Evolutionary conservation across 2,888 invertebrate genomes (phyloP), one percentile per base, ranked within the genome.

Genomic region (Eilema griseolum): DNA sequence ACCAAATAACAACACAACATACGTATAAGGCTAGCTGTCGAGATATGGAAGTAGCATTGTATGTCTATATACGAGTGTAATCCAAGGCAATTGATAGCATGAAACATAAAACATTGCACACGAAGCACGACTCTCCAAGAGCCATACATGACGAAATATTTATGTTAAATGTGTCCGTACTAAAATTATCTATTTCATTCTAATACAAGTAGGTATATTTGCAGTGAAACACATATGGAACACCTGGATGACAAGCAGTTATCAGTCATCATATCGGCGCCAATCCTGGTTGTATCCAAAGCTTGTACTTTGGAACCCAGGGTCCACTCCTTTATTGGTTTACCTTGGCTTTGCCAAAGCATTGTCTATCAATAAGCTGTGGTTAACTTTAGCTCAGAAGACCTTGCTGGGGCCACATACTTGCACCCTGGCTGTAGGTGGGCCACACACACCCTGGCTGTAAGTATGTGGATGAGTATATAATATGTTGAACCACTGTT

Each of bases 31-130:
- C 74, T 77, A 78, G 74, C 66, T 72, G 73, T 78, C 69, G 69
- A 73, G 73, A 72, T 82, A 85, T 86, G 85, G 87, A 79, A 80
- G 77, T 85, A 83, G 81, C 88, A 88, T 86, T 89, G 87, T 83
- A 83, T 80, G 72, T 83, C 79, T 79, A 79, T 82, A 81, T 81
- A 82, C 76, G 82, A 81, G 81, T 76, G 74, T 76, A 77, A 76
- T 67, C 75, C 85, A 87, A 85, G 85, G 85, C 75, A 81, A 81
- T 60, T 71, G 71, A 83, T 75, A 73, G 66, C 20, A 59, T 59
- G 57, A 66, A 57, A 33, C 33, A 65, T 31, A 31, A 61, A 61
- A 52, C 37, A 68, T 57, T 68, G 62, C 68, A 68, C 68, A 62
- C 41, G 41, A 46, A 37, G 57, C 68, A 62, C 28, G 41, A 41